These are phyloP conservation scores for Amaurobius ferox DNA, from an alignment of 2,888 invertebrate genomes.

Conservation along the genomic window DNA sequence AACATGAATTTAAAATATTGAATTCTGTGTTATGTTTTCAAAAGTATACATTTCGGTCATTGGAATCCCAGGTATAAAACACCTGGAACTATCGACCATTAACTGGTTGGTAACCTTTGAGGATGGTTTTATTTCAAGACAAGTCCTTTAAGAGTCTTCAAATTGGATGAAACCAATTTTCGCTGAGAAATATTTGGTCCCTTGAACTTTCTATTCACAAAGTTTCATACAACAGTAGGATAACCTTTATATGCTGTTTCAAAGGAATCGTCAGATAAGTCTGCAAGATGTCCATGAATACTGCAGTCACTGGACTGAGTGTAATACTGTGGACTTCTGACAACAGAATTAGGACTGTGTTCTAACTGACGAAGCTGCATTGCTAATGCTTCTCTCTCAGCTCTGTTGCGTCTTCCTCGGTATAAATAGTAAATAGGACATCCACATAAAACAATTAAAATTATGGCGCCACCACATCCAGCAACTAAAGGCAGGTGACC, in stretches of 20 bases:
- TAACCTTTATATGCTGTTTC: slow-evolving; percentile 36
- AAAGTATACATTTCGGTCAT: slow-evolving; percentile 1
- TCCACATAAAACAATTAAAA: slow-evolving; percentile 24
- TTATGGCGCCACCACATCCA: slow-evolving; percentile 57
- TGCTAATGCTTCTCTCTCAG: slow-evolving; percentile 69
- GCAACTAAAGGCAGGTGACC: slow-evolving; percentile 68
- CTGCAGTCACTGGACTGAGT: slow-evolving; percentile 47
- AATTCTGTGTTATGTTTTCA: not conserved
- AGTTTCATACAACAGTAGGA: slow-evolving; percentile 47
- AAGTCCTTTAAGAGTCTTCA: not conserved
- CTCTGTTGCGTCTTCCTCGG: slow-evolving; percentile 28
- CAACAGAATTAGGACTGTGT: slow-evolving; percentile 73
- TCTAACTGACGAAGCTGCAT: slow-evolving; percentile 74
- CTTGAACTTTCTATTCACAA: not conserved
- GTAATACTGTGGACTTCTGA: slow-evolving; percentile 37
- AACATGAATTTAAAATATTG: slow-evolving; percentile 32
- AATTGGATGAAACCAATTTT: not conserved
- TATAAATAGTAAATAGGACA: slow-evolving; percentile 35
- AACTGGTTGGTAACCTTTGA: slow-evolving; percentile 14
- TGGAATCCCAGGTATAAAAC: slow-evolving; percentile 33
- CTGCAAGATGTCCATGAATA: slow-evolving; percentile 38
- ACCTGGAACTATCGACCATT: slow-evolving; percentile 38
- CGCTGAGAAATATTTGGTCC: slow-evolving; percentile 1
- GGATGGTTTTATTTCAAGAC: not conserved
- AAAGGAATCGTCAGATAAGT: slow-evolving; percentile 20